Base-by-base conservation (phyloP, 2,797 vertebrate genomes). In the Galagoides demidoff region DNA sequence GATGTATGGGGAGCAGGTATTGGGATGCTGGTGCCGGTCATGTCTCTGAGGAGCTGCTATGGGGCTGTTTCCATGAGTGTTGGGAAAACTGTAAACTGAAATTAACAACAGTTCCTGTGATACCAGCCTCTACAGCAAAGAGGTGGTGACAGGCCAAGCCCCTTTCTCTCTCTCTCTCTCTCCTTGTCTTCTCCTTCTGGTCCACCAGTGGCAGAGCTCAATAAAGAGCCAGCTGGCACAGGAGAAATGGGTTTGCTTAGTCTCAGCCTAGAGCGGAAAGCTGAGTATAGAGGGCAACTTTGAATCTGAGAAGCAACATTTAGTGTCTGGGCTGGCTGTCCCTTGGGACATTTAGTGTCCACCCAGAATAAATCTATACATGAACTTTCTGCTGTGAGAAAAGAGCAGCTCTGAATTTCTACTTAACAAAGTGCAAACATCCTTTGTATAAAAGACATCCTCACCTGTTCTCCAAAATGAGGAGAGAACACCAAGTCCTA, bases 381-480 rank as follows among this genome's bases (percentile, higher is more conserved):
- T 29, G 23, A 77, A 49, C 63, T 77, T 55, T 57, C 92, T 55
- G 1, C 9, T 27, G 19, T 22, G n/a, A 86, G 82, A 83, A 84
- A 91, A 85, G 55, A 55, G 45, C 7, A 29, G 29, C 25, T 17
- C 55, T 55, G 55, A 29, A 37, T 49, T 92, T 85, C 27, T 77
- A 70, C 74, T 74, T 52, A 68, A 59, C 45, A 45, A 57, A 82
- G 3, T n/a, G 57, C 27, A 70, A 82, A 79, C 22, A 29, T 49
- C 29, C n/a, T 85, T 90, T 64, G 37, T 70, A 76, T 25, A 86
- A 76, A 95, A 95, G 37, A 79, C 43, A 57, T 66, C 43, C 39
- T 92, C 17, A 57, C 7, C 17, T 31, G 45, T 73, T 55, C 29
- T 79, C 66, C 64, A 74, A 82, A 95, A 71, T 22, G n/a, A 83